Conservation (phyloP, 2,888 invertebrate species). For the Drosophila birchii region DNA sequence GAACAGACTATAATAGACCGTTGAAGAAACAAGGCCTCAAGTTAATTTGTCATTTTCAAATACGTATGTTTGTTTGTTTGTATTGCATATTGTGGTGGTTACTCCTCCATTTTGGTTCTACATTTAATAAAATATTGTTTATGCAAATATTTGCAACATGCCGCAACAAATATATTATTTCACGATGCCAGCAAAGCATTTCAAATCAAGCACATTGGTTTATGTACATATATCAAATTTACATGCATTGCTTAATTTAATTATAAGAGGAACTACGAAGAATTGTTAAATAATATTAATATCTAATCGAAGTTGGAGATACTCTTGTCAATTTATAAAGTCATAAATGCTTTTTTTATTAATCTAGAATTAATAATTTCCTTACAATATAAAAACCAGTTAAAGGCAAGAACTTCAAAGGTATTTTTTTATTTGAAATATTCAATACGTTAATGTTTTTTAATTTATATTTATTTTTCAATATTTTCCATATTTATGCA, state of each 20-base stretch:
- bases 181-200: conserved; percentile 33
- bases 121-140: conserved; percentile 43
- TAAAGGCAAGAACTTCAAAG: too few relatives aligned
- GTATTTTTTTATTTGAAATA: too few relatives aligned
- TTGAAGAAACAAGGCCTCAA: conserved; percentile 23
- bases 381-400: not conserved
- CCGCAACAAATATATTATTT: conserved; percentile 42
- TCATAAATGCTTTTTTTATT: not conserved
- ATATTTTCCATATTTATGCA: not conserved
- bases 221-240: conserved; percentile 22
- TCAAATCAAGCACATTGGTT: conserved; percentile 15
- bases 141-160: conserved; percentile 40
- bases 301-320: not conserved
- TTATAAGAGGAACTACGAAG: conserved; percentile 1
- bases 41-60: conserved; percentile 34
- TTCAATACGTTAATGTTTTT: not conserved
- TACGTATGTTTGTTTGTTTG: not conserved
- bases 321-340: not conserved
- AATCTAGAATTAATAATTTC: not conserved
- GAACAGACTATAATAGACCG: conserved; percentile 52
- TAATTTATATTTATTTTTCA: not conserved
- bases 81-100: too few relatives aligned
- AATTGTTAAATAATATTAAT: not conserved
- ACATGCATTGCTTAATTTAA: conserved; percentile 35
- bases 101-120: not conserved